Percentiles rank a stretch among this genome's conserved stretches.
These are phyloP conservation scores for Molossus alvarezi DNA, from an alignment of 2,797 vertebrate species.

Conservation along the genomic window DNA sequence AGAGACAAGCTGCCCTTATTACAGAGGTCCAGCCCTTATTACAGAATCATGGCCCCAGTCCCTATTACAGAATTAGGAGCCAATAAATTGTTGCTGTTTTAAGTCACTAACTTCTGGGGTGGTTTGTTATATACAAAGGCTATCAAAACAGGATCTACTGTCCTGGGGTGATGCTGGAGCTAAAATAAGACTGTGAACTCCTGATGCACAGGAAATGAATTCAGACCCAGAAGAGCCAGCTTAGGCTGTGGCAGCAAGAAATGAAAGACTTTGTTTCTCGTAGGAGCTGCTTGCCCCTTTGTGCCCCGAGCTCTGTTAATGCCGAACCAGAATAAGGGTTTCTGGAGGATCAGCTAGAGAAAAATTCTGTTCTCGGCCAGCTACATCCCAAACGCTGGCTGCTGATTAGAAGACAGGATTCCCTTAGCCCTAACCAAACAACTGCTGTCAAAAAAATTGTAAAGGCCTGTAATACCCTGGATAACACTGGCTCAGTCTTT, in stretches of 20 bases:
- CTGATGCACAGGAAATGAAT: slow-evolving; percentile 35
- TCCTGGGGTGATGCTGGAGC: neutral
- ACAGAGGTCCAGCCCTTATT: neutral
- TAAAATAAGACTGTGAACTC: slow-evolving; percentile 37
- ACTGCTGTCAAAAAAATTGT: neutral
- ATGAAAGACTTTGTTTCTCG: neutral
- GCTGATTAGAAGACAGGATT: slow-evolving; percentile 3
- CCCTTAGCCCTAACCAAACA: neutral
- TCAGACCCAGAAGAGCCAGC: neutral
- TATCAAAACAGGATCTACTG: neutral
- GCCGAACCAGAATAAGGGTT: slow-evolving; percentile 24
- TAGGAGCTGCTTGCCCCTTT: neutral
- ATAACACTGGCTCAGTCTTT: slow-evolving; percentile 20
- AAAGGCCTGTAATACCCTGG: neutral
- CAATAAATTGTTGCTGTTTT: neutral
- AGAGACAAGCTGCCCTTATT: neutral
- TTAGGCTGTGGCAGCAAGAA: slow-evolving; percentile 6
- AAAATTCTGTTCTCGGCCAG: neutral
- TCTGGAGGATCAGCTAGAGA: neutral
- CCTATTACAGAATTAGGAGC: neutral
- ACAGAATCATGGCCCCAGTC: neutral
- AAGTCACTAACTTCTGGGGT: neutral
- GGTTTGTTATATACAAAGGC: neutral
- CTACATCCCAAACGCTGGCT: neutral
- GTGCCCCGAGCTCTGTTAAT: neutral